Evolutionary conservation across 2,888 invertebrate genomes (phyloP), one percentile per base, ranked within the genome.

Genomic region (Syritta pipiens): DNA sequence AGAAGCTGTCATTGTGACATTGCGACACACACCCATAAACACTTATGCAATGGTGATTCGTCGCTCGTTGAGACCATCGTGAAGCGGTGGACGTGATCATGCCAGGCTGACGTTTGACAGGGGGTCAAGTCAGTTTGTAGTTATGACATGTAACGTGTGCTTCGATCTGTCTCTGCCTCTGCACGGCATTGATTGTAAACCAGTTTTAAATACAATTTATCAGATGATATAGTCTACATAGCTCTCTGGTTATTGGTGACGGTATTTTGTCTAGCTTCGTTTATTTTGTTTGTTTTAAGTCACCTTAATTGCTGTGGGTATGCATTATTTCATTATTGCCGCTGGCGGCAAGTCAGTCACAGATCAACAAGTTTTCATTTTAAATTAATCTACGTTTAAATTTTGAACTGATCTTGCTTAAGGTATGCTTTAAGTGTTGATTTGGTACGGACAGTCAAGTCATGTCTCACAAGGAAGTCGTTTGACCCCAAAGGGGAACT

Each of bases 1-100:
- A 77, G 72, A 65, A 77, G 72, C 72, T 77, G 65, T 77, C 77
- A 77, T 67, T 71, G 65, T 77, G 65, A 65, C 71, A 71, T 72
- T 77, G 53, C 72, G 46, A 65, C 72, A 77, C 59, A 77, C 53
- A 48, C 46, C 42, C 65, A 71, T 63, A 55, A 51, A 53, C 60
- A 20, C 59, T 77, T 77, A 72, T 67, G 72, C 51, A 77, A 77
- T 22, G 35, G 17, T 62, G 28, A 48, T 55, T 62, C 55, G 75
- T 37, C 37, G 28, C 12, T 53, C 19, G 26, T 53, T 26, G 20
- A 28, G n/a, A n/a, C n/a, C n/a, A n/a, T 37, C 28, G 26, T 53
- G 19, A 60, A 28, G 53, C 30, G 62, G 12, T 63, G 26, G 46
- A 77, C 59, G 65, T 57, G 71, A 37, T 49, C 62, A 35, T 37